These are phyloP conservation scores for Thaumetopoea pityocampa DNA, from an alignment of 1,140 invertebrate genomes.

Conservation along the genomic window DNA sequence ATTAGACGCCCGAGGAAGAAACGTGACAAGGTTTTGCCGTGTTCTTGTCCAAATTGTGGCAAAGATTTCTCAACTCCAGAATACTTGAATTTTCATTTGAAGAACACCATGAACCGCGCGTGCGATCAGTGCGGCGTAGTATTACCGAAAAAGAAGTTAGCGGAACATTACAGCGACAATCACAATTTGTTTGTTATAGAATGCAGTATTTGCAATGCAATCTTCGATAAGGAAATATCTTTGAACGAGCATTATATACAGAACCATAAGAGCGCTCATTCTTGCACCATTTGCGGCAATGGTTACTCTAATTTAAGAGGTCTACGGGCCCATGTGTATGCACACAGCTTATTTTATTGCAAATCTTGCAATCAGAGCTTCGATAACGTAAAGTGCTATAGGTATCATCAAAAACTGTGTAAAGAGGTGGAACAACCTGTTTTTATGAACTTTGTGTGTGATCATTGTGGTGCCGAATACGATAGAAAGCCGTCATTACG, in stretches of 20 bases:
- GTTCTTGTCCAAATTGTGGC: slow-evolving; percentile 47
- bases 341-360: slow-evolving; percentile 49
- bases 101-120: slow-evolving; percentile 32
- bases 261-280: slow-evolving; percentile 18
- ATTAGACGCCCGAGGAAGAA: neutral
- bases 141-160: slow-evolving; percentile 27
- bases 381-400: slow-evolving; percentile 48
- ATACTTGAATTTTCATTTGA: slow-evolving; percentile 52
- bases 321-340: slow-evolving; percentile 36
- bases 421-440: slow-evolving; percentile 6
- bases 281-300: slow-evolving; percentile 37
- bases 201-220: slow-evolving; percentile 36
- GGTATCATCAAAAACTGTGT: slow-evolving; percentile 40
- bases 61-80: slow-evolving; percentile 40
- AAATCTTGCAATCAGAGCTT: slow-evolving; percentile 35
- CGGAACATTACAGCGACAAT: slow-evolving; percentile 28
- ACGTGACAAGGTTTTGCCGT: neutral
- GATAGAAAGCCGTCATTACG: slow-evolving; percentile 55
- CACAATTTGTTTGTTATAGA: slow-evolving; percentile 26
- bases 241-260: slow-evolving; percentile 24
- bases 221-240: slow-evolving; percentile 24
- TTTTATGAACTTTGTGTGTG: slow-evolving; percentile 40
- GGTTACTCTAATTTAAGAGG: slow-evolving; percentile 41
- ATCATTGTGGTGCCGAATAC: slow-evolving; percentile 53
- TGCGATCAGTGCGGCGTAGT: slow-evolving; percentile 36